Evolutionary conservation across 1,140 invertebrate species (phyloP), one percentile per base, ranked within the genome.

Genomic region (Stegodyphus mimosarum): DNA sequence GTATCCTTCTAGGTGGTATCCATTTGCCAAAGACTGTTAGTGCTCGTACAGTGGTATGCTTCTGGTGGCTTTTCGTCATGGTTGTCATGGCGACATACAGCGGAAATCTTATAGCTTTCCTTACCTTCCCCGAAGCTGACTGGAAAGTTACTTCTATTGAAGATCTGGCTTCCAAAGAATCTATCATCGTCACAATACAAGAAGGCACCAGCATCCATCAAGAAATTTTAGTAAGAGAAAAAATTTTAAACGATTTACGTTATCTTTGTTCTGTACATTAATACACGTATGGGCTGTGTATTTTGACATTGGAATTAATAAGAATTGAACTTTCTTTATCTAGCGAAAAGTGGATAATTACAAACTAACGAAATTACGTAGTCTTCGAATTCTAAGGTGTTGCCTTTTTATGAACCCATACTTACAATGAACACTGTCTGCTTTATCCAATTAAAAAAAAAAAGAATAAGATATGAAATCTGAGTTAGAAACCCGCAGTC

Each of bases 31-130:
- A 93, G 55, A 95, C 95, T 0, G 94, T 96, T 88, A 96, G 95
- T 87, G 95, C 95, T 10, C 92, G 96, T 9, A 88, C 97, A 6
- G 91, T 98, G 1, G 93, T 98, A 0, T 95, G 95, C 0, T 94
- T 95, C 6, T 98, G 96, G 96, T 98, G 96, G 96, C 89, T 98
- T n/a, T 95, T 96, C 6, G 96, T 96, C 6, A 92, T 98, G 84
- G 94, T 98, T 0, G 91, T 97, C 0, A 94, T 97, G 0, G 97
- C 96, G 3, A 97, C 96, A 0, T 98, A 98, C 90, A 96, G 95
- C 55, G 96, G 96, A 5, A 97, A 96, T 90, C 92, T 98, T 49
- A 96, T 98, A 0, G 96, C 96, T 4, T 97, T 97, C 89, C 92
- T 98, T 9, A 98, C 97, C 0, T 97, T 98, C 89, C 96, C 96